Percentiles rank a stretch among this genome's conserved stretches.
Evolutionary conservation across 2,113 vertebrate species (phyloP).

Genomic region (Cinclus mexicanus): DNA sequence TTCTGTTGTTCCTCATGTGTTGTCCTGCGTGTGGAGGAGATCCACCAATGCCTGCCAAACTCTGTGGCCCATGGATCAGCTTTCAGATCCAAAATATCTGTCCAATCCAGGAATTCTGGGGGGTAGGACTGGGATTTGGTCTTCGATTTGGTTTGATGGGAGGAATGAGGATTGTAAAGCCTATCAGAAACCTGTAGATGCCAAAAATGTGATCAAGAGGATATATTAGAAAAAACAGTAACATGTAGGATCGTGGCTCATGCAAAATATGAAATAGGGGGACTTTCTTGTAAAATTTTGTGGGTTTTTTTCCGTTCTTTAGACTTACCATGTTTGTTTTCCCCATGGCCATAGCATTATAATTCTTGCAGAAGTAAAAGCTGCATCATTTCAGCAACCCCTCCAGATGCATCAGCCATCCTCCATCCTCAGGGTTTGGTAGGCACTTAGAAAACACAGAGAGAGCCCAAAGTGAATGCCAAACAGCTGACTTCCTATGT

Average conservation of each 20-base stretch:
- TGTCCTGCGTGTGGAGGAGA: background rate
- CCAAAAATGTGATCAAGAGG: background rate
- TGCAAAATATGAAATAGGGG: background rate
- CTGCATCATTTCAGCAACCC: background rate
- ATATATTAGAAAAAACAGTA: background rate
- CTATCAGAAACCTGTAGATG: background rate
- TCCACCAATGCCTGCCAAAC: background rate
- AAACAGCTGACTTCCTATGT: background rate
- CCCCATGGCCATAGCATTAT: background rate
- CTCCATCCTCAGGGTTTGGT: background rate
- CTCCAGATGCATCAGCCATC: fast-evolving
- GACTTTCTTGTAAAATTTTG: background rate
- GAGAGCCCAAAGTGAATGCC: background rate
- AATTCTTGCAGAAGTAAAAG: background rate
- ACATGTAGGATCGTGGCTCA: background rate
- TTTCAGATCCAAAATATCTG: background rate
- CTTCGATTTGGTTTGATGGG: background rate
- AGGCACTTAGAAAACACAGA: background rate
- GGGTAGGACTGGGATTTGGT: background rate
- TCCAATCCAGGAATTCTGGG: background rate
- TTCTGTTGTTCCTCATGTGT: background rate
- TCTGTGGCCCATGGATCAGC: fast-evolving
- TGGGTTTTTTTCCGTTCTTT: background rate
- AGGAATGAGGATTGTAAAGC: background rate
- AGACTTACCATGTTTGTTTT: background rate